Percentiles rank a stretch among this genome's conserved stretches.
Evolutionary conservation across 2,888 invertebrate genomes (phyloP).

Genomic region (Ophion obscuratus): DNA sequence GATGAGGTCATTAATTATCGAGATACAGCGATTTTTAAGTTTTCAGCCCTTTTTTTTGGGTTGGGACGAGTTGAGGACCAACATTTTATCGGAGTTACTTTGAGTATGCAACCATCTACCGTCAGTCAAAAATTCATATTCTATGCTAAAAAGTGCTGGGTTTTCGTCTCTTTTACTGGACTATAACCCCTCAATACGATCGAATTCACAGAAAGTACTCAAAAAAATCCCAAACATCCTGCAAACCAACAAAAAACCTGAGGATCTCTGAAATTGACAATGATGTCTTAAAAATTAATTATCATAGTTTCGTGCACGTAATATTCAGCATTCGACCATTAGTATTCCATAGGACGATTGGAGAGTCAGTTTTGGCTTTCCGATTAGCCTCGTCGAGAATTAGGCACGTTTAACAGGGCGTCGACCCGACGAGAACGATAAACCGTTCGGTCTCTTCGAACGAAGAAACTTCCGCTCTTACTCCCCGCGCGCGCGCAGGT

Average conservation of each 20-base stretch:
- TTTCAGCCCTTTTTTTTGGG: too few relatives aligned
- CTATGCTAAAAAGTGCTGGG: not conserved
- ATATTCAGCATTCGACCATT: not conserved
- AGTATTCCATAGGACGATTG: constrained; percentile 29
- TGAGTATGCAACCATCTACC: too few relatives aligned
- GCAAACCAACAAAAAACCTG: not conserved
- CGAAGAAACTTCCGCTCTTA: constrained; percentile 54
- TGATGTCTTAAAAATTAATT: not conserved
- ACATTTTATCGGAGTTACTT: too few relatives aligned
- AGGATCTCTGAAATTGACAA: not conserved
- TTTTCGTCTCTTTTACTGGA: too few relatives aligned
- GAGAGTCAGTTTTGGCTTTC: constrained; percentile 41
- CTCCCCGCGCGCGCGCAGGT: constrained; percentile 69
- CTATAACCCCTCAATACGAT: not conserved
- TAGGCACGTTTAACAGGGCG: constrained; percentile 72
- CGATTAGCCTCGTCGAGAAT: constrained; percentile 51
- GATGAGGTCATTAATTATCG: too few relatives aligned
- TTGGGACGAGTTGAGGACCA: too few relatives aligned
- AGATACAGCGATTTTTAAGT: too few relatives aligned
- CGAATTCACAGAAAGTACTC: not conserved
- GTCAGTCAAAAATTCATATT: too few relatives aligned
- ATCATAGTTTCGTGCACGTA: not conserved
- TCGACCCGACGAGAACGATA: constrained; percentile 72
- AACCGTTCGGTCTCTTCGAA: constrained; percentile 71
- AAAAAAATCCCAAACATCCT: not conserved